A percentile compares a stretch with the other conserved stretches of the same genome.
phyloP scores from a whole-genome alignment of 2,113 vertebrate genomes.

The Aix galericulata region DNA sequence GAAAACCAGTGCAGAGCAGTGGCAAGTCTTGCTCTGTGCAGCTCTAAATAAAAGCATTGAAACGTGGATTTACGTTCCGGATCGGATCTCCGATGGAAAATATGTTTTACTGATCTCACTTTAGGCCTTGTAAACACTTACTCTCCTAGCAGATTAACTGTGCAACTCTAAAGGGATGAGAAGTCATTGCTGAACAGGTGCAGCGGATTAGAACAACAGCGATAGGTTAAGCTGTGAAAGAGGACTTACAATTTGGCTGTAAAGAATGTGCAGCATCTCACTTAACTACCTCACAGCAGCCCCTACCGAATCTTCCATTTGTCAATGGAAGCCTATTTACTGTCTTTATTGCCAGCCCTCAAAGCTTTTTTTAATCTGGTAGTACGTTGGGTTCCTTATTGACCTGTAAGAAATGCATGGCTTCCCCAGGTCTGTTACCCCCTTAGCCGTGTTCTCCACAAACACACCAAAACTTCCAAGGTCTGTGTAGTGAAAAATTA shows the following conservation, averaged over 20 bases:
- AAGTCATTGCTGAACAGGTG: not conserved
- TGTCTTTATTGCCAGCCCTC: not conserved
- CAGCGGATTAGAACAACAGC: not conserved
- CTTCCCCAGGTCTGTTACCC: not conserved
- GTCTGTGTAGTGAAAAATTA: not conserved
- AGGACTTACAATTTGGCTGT: not conserved
- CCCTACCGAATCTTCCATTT: not conserved
- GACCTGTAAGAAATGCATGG: not conserved
- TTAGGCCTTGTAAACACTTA: not conserved
- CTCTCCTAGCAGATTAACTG: not conserved
- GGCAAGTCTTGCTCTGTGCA: not conserved
- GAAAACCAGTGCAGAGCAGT: not conserved
- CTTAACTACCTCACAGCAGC: not conserved
- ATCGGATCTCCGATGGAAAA: not conserved
- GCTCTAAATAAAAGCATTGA: slow-evolving; percentile 7
- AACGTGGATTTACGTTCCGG: not conserved
- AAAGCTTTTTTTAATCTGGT: not conserved
- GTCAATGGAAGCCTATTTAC: not conserved
- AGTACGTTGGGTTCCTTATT: not conserved
- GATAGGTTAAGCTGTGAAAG: not conserved
- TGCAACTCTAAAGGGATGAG: not conserved
- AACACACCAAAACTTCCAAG: not conserved
- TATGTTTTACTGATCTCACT: not conserved
- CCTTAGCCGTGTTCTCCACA: not conserved
- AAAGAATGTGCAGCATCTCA: not conserved